Evolutionary conservation across 2,113 vertebrate genomes (phyloP).

Genomic region (Xiphophorus maculatus): DNA sequence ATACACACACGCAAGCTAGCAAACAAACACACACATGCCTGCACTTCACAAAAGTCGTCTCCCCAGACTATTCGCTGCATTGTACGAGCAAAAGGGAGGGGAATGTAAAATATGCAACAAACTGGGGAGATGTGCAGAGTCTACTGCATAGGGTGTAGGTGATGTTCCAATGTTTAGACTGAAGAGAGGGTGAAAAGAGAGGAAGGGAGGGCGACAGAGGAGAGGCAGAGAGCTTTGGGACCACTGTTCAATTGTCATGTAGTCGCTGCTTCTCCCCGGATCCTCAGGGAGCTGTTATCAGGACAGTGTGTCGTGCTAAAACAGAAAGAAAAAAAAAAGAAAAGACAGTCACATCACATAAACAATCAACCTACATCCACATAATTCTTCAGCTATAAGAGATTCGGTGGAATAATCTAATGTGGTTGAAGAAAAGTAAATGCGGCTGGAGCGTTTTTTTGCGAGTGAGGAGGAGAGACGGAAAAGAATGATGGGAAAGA

Average conservation of each 20-base stretch:
- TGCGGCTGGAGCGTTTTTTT: conserved; percentile 24
- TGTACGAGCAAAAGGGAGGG: conserved; percentile 65
- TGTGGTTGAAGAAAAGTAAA: conserved; percentile 17
- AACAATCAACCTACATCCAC: conserved; percentile 31
- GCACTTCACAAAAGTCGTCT: conserved; percentile 66
- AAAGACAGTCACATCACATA: conserved; percentile 31
- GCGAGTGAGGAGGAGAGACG: conserved; percentile 37
- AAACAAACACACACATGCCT: conserved; percentile 28
- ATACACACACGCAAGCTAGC: conserved; percentile 1
- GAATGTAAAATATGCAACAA: conserved; percentile 76
- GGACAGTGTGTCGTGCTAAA: conserved; percentile 39
- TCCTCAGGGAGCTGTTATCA: conserved; percentile 55
- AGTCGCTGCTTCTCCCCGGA: conserved; percentile 56
- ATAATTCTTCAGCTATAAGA: conserved; percentile 20
- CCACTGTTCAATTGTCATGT: conserved; percentile 68
- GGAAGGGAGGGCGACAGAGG: conserved; percentile 22
- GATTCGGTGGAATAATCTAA: conserved; percentile 31
- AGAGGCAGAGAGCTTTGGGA: conserved; percentile 56
- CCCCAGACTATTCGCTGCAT: conserved; percentile 73
- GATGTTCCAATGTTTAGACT: conserved; percentile 71
- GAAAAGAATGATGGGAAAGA: background rate
- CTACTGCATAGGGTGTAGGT: conserved; percentile 65
- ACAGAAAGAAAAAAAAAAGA: conserved; percentile 11
- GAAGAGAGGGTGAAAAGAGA: conserved; percentile 33
- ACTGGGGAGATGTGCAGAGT: conserved; percentile 59